phyloP scores from a whole-genome alignment of 2,113 vertebrate genomes.

The Pao palembangensis region DNA sequence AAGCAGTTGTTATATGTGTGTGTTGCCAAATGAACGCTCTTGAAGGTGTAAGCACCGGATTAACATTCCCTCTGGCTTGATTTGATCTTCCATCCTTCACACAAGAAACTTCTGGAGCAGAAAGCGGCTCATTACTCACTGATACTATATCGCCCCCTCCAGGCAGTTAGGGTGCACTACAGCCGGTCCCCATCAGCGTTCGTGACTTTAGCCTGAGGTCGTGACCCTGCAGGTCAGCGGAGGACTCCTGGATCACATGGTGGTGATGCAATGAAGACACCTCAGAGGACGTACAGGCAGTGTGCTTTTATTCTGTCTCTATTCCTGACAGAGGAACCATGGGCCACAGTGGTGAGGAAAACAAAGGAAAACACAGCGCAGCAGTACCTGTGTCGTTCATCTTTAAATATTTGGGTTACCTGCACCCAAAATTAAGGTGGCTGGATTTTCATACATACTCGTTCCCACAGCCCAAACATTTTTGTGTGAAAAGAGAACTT shows the following conservation, averaged over 20 bases:
- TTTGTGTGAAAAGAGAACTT: slow-evolving; percentile 5
- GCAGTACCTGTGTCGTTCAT: slow-evolving; percentile 28
- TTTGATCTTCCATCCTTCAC: slow-evolving; percentile 19
- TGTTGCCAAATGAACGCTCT: neutral
- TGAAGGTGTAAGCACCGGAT: neutral
- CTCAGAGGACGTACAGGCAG: slow-evolving; percentile 30
- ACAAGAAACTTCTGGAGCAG: slow-evolving; percentile 3
- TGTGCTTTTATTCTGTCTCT: slow-evolving; percentile 51
- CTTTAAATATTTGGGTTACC: slow-evolving; percentile 75
- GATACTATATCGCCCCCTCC: slow-evolving; percentile 38
- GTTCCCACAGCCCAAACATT: neutral
- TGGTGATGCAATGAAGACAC: slow-evolving; percentile 14
- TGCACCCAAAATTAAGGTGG: slow-evolving; percentile 78
- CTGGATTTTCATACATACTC: slow-evolving; percentile 57
- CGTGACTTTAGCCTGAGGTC: neutral
- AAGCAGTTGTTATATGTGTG: no score
- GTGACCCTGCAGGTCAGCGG: slow-evolving; percentile 1
- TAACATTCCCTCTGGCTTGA: slow-evolving; percentile 35
- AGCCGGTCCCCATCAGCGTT: neutral
- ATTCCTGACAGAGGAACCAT: slow-evolving; percentile 72
- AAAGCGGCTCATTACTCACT: neutral
- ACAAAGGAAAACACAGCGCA: slow-evolving; percentile 34
- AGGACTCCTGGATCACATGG: slow-evolving; percentile 5
- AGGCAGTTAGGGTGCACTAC: slow-evolving; percentile 29
- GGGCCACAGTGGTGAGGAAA: slow-evolving; percentile 76